phyloP scores from a whole-genome alignment of 2,797 vertebrate genomes.

The Myotis daubentonii region DNA sequence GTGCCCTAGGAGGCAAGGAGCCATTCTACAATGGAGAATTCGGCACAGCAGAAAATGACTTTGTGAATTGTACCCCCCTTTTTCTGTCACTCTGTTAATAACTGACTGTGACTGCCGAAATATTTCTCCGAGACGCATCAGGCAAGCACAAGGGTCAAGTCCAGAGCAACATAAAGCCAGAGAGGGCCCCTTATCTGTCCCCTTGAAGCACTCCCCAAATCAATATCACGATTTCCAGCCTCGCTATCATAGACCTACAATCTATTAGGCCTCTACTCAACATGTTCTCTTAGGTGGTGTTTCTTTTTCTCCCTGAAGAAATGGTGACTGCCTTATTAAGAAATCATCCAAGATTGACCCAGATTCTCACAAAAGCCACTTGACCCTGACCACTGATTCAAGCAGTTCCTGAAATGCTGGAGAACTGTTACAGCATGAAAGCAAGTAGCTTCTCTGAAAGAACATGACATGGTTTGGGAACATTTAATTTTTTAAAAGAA shows the following conservation, averaged over 20 bases:
- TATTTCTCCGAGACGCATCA: background rate
- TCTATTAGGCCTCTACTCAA: background rate
- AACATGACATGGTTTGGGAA: background rate
- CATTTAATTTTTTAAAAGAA: constrained; percentile 7
- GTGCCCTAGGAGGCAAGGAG: background rate
- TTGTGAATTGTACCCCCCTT: background rate
- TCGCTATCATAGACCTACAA: background rate
- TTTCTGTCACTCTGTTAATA: constrained; percentile 31
- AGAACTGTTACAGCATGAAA: background rate
- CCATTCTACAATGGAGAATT: background rate
- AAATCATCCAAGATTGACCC: background rate
- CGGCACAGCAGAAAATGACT: background rate
- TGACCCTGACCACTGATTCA: background rate
- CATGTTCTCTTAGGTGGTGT: background rate
- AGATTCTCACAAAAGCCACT: constrained; percentile 9
- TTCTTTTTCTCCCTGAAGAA: background rate
- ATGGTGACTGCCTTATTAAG: background rate
- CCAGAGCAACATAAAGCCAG: background rate
- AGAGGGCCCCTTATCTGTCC: background rate
- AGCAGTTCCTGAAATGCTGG: background rate
- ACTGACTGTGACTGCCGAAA: background rate
- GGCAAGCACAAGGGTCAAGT: background rate
- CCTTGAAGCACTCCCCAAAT: background rate
- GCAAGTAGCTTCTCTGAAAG: constrained; percentile 7
- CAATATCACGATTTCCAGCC: background rate